phyloP scores from a whole-genome alignment of 2,113 vertebrate species.

The Brachyhypopomus gauderio region DNA sequence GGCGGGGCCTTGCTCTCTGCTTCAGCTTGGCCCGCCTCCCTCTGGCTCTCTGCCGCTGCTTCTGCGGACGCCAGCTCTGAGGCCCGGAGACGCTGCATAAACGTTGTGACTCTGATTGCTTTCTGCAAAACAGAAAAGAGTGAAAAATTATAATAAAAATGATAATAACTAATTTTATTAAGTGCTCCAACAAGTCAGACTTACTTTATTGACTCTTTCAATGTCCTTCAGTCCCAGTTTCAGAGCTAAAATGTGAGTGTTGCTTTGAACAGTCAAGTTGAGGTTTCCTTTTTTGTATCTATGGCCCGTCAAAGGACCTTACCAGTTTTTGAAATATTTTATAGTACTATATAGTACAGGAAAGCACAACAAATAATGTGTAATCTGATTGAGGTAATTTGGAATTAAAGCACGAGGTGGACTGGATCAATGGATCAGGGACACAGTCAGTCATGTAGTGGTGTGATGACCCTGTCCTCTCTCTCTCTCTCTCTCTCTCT shows the following conservation, averaged over 20 bases:
- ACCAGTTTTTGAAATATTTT: not conserved
- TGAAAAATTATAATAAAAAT: not conserved
- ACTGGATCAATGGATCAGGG: conserved; percentile 68
- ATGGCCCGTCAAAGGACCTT: not conserved
- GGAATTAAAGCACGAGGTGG: conserved; percentile 60
- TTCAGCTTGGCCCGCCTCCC: conserved; percentile 59
- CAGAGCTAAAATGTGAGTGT: not conserved
- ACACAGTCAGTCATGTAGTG: conserved; percentile 55
- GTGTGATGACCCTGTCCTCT: conserved; percentile 40
- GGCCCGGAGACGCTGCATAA: conserved; percentile 83
- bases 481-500: conserved; percentile 12
- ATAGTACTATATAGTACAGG: not conserved
- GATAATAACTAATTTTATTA: not conserved
- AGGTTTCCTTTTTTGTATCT: not conserved
- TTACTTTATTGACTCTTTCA: not conserved
- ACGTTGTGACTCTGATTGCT: conserved; percentile 84
- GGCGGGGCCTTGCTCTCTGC: conserved; percentile 59
- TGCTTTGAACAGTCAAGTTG: not conserved
- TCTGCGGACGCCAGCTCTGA: conserved; percentile 65
- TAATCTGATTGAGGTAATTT: not conserved
- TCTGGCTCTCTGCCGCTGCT: conserved; percentile 61
- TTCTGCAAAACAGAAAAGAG: conserved; percentile 72
- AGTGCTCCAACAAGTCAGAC: not conserved
- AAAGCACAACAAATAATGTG: conserved; percentile 24
- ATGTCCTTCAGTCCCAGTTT: not conserved